Evolutionary conservation across 2,888 invertebrate genomes (phyloP), one percentile per base, ranked within the genome.

Genomic region (Escarpia spicata): DNA sequence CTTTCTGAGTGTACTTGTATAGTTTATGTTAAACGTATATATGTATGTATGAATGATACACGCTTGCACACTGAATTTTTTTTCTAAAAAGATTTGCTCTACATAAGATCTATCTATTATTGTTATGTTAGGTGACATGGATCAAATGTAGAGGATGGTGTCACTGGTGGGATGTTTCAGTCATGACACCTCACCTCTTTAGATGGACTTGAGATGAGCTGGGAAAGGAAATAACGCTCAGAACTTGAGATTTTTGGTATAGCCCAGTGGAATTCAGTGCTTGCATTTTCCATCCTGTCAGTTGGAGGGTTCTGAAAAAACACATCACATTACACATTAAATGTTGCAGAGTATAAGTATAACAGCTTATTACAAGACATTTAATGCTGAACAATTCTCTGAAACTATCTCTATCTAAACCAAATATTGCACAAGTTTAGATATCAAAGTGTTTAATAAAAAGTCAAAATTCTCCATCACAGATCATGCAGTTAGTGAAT

Each of bases 171-270:
- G 26, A 3, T n/a, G n/a, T 6, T 75, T 19, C n/a, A 26, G n/a
- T 26, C 26, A 75, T 26, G 26, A 15, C 75, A 15, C 60, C 92
- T 97, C 96, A 98, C 98, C 97, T 98, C 98, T 97, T 98, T 98
- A 91, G 97, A 97, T 94, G 97, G 97, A 95, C 97, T 97, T 60
- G 97, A 97, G 92, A 98, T 96, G 92, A 98, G 97, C 92, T 98
- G 98, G 43, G 97, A 97, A 89, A 98, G 97, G 95, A 98, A 98
- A 95, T 98, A 97, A 94, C 98, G 97, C 96, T 98, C 98, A 92
- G 97, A 96, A 3, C 96, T 96, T 0, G 97, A 97, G 52, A 98
- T 96, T 93, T 97, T 97, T 43, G 97, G 97, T 92, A 97, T 96
- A 95, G 97, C 97, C 93, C 97, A 96, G 94, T 96, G 96, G 19